Conservation (phyloP, 2,113 vertebrate genomes). For the Ammodytes marinus region DNA sequence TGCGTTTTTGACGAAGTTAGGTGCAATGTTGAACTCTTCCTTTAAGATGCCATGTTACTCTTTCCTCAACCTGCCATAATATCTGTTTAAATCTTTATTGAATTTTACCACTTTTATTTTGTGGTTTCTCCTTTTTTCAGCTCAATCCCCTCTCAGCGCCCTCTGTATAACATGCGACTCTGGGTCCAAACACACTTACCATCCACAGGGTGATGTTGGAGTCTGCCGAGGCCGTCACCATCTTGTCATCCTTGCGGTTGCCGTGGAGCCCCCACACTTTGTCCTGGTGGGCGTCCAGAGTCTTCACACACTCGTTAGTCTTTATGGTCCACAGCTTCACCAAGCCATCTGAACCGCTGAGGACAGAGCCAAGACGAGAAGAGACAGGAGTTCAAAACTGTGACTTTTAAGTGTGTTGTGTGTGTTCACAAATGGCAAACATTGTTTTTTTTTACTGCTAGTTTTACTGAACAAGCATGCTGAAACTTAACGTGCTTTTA, state of each 20-base stretch:
- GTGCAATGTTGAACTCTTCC: too few species aligned
- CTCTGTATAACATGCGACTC: neutral
- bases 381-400: neutral
- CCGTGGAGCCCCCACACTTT: conserved; percentile 96
- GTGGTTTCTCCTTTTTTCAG: too few species aligned
- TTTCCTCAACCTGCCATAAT: neutral
- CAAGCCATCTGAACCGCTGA: conserved; percentile 94
- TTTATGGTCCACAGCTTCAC: conserved; percentile 99
- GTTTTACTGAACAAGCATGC: too few species aligned
- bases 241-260: conserved; percentile 86
- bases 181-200: conserved; percentile 75
- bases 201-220: conserved; percentile 92
- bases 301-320: conserved; percentile 95
- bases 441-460: too few species aligned
- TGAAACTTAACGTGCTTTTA: neutral
- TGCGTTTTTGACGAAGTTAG: too few species aligned
- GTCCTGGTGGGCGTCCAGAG: conserved; percentile 92
- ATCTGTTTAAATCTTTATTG: neutral
- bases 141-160: neutral
- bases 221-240: conserved; percentile 92
- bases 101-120: too few species aligned
- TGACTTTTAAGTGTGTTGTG: too few species aligned
- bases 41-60: neutral
- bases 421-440: neutral
- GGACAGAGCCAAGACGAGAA: conserved; percentile 17